Evolutionary conservation across 2,113 vertebrate genomes (phyloP).

Genomic region (Psammodynastes pulverulentus): DNA sequence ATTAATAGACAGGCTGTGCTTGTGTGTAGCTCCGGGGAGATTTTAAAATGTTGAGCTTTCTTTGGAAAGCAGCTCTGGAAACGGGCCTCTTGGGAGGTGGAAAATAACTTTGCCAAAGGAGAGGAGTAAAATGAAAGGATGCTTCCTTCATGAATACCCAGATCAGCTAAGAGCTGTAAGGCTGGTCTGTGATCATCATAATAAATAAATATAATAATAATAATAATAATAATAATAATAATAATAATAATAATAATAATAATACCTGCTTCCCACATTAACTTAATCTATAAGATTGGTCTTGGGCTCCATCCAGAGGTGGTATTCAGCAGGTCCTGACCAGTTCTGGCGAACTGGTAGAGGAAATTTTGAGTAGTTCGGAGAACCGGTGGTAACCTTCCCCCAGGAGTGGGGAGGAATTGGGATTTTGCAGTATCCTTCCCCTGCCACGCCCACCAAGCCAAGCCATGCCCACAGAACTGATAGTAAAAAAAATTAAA

Average conservation of each 20-base stretch:
- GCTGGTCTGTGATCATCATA: neutral
- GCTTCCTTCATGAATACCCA: neutral
- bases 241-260: neutral
- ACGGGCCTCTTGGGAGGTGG: neutral
- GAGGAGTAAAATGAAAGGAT: neutral
- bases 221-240: too few relatives aligned
- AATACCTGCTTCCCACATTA: neutral
- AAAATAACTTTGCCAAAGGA: slow-evolving; percentile 8
- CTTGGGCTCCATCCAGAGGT: neutral
- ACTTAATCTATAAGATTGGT: neutral
- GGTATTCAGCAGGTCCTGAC: too few relatives aligned
- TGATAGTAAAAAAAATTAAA: too few relatives aligned
- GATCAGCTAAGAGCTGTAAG: neutral
- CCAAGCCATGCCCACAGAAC: too few relatives aligned
- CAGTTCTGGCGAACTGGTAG: too few relatives aligned
- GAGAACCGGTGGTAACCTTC: too few relatives aligned
- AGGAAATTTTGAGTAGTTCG: too few relatives aligned
- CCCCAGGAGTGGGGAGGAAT: too few relatives aligned
- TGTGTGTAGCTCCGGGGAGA: slow-evolving; percentile 7
- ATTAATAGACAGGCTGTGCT: neutral
- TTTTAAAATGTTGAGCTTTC: slow-evolving; percentile 39
- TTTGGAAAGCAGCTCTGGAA: slow-evolving; percentile 39
- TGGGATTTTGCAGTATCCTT: too few relatives aligned
- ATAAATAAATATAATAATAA: too few relatives aligned
- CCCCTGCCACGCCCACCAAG: too few relatives aligned